Conservation (phyloP, 2,113 vertebrate genomes). For the Otis tarda region DNA sequence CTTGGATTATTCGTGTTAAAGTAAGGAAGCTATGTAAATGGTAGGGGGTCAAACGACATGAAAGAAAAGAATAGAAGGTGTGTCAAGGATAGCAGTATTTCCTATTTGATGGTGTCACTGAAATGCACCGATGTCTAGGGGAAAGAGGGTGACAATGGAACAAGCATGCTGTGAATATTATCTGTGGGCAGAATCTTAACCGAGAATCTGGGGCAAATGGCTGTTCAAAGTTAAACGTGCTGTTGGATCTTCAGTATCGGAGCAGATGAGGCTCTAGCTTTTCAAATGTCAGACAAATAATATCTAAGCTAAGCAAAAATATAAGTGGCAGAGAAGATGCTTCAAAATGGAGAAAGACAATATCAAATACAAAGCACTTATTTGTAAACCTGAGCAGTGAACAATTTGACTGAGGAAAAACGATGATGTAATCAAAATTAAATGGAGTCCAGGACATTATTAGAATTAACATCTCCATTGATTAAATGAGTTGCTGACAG, state of each 20-base stretch:
- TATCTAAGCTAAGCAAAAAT: not conserved
- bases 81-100: not conserved
- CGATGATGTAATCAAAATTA: constrained; percentile 47
- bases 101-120: not conserved
- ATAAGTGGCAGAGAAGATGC: not conserved
- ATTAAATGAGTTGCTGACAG: constrained; percentile 46
- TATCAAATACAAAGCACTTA: not conserved
- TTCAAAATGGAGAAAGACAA: not conserved
- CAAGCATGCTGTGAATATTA: not conserved
- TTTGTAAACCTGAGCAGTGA: not conserved
- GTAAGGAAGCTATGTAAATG: not conserved
- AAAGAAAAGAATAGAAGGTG: not conserved
- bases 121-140: not conserved
- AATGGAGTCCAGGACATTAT: constrained; percentile 5
- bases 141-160: not conserved
- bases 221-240: not conserved
- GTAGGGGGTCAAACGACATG: not conserved
- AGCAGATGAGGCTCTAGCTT: not conserved
- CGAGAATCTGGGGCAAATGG: not conserved
- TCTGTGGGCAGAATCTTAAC: not conserved
- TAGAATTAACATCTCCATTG: constrained; percentile 31
- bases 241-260: not conserved
- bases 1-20: not conserved
- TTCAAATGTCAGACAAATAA: not conserved
- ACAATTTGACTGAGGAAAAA: constrained; percentile 8